Base-by-base conservation (phyloP, 1,140 invertebrate species). In the Zaprionus davidi region DNA sequence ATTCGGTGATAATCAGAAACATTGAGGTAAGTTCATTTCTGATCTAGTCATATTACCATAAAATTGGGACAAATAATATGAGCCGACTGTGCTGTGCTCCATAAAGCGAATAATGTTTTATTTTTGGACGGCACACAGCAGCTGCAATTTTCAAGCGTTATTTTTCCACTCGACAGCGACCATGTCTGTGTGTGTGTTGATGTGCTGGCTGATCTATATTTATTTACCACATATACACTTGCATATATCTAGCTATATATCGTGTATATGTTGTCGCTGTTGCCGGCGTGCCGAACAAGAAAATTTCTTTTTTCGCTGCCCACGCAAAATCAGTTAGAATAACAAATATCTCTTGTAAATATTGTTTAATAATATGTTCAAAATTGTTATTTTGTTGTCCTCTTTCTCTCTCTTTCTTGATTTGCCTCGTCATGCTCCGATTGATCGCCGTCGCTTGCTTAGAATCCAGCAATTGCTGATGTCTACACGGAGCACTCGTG, bases 401-500 rank as follows among this genome's bases (percentile, higher is more conserved):
- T 51, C 46, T 51, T 5, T 51, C 20, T 49, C 3, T 22, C 46
- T 51, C 36, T n/a, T n/a, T 51, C 46, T 51, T 59, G 38, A 53
- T 63, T 77, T 77, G 78, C 49, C 76, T 76, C 80, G 94, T 94
- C 64, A 62, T 60, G 68, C 68, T 72, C 73, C 63, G 62, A 49
- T 77, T 79, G 59, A 31, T 56, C 34, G 36, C 51, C 64, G 36
- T 76, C 62, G 55, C 58, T 58, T 49, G 56, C 24, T 44, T 91
- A 98, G 96, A 96, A 99, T 94, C 97, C 98, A 70, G 95, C 97
- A 15, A 96, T 98, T 78, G 94, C 97, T 78, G 99, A 99, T 93
- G 95, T 99, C 76, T 99, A 99, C 93, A 99, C 98, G 3, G 98
- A 99, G 94, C 99, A 99, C 93, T 97, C 98, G 44, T 97, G 96